A percentile compares a stretch with the other conserved stretches of the same genome.
Conservation (phyloP, 2,113 vertebrate genomes). For the Pseudorhombus dupliciocellatus region DNA sequence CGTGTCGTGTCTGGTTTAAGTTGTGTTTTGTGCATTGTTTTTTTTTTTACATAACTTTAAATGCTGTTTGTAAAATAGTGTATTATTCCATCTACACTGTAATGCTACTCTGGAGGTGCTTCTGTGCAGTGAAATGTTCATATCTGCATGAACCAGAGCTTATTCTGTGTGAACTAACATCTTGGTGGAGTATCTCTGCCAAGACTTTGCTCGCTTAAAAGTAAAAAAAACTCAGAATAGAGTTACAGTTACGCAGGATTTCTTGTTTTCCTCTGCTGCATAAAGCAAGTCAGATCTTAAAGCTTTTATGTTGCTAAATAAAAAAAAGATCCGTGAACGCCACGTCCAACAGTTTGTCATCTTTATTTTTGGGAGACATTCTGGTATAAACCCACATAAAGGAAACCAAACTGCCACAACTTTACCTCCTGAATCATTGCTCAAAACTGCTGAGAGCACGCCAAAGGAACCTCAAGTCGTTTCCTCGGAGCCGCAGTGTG, state of each 20-base stretch:
- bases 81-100: conserved; percentile 29
- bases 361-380: conserved; percentile 65
- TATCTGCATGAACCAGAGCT: conserved; percentile 5
- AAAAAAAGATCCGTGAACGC: conserved; percentile 39
- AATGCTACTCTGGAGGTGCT: conserved; percentile 25
- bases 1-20: conserved; percentile 26
- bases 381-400: conserved; percentile 53
- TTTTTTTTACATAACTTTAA: conserved; percentile 3
- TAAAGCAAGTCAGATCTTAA: conserved; percentile 3
- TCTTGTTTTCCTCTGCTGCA: conserved; percentile 11
- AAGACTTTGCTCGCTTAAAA: no score
- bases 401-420: conserved; percentile 48
- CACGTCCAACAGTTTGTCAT: conserved; percentile 53
- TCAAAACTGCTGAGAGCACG: conserved; percentile 6
- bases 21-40: conserved; percentile 16
- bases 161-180: conserved; percentile 11
- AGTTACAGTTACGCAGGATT: neutral
- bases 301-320: conserved; percentile 58
- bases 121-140: conserved; percentile 14
- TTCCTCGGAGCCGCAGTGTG: conserved; percentile 1
- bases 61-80: conserved; percentile 34
- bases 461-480: conserved; percentile 4
- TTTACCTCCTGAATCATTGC: conserved; percentile 12
- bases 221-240: neutral
- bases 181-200: neutral